phyloP scores from a whole-genome alignment of 2,888 invertebrate species.

The Conus canariensis region DNA sequence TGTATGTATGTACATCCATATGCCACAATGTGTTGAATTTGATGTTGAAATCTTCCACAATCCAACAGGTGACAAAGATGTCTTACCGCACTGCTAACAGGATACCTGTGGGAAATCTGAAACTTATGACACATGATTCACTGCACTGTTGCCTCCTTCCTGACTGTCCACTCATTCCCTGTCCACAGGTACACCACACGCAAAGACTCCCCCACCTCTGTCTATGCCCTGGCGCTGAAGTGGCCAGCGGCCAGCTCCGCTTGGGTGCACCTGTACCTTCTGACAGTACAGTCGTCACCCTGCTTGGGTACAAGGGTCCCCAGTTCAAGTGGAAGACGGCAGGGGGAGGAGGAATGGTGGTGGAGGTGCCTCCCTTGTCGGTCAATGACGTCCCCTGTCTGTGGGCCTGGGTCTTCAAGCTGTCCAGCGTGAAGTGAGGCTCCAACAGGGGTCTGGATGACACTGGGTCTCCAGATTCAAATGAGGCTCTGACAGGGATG shows the following conservation, averaged over 20 bases:
- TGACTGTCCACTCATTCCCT: neutral
- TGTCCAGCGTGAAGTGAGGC: constrained; percentile 46
- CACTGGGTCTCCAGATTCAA: too few relatives aligned
- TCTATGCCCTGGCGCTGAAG: constrained; percentile 85
- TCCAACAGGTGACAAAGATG: too few relatives aligned
- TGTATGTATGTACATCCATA: neutral
- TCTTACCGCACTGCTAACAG: too few relatives aligned
- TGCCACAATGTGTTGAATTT: too few relatives aligned
- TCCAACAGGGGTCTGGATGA: too few relatives aligned
- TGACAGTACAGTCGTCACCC: constrained; percentile 37
- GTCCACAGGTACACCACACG: constrained; percentile 67
- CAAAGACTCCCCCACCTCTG: constrained; percentile 54
- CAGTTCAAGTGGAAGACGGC: constrained; percentile 40
- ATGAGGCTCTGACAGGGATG: too few relatives aligned
- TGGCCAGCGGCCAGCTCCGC: constrained; percentile 81
- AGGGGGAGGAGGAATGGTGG: constrained; percentile 55
- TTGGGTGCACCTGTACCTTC: neutral
- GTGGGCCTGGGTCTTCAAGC: constrained; percentile 67
- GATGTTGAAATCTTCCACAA: too few relatives aligned
- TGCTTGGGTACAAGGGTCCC: constrained; percentile 80
- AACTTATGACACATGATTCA: too few relatives aligned
- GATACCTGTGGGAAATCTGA: too few relatives aligned
- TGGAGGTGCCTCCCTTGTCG: constrained; percentile 62
- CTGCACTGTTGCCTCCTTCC: too few relatives aligned
- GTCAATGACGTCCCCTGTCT: constrained; percentile 58